Evolutionary conservation across 2,888 invertebrate genomes (phyloP), one percentile per base, ranked within the genome.

Genomic region (Clepsis dumicolana): DNA sequence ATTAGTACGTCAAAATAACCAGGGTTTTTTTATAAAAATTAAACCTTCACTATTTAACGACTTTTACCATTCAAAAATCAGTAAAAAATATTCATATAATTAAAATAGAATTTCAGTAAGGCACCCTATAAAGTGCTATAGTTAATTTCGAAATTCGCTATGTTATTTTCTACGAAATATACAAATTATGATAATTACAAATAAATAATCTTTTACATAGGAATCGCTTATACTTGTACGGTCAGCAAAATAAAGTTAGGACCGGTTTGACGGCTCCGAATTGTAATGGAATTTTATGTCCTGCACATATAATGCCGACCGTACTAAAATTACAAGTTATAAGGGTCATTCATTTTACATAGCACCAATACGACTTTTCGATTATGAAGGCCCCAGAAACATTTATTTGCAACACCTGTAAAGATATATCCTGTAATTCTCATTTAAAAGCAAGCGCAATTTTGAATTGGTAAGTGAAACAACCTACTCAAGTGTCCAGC

Each of bases 131-230:
- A 14, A 54, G 66, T 48, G 61, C 54, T 25, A 27, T 14, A 56
- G 54, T 41, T 48, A 29, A 54, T 64, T 29, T 68, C 25, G 41
- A 68, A 68, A 68, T 35, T 68, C 25, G 29, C 59, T 66, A 50
- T 38, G 25, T 82, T 81, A 77, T 80, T 81, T 76, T 73, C 80
- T 76, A 86, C 78, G 77, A 81, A 89, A 89, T 91, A 89, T 91
- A 93, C 89, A 90, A 87, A 88, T 88, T 59, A 52, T 18, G n/a
- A 87, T 90, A 89, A 84, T 86, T 90, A 91, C 85, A 91, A 93
- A 92, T 92, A 93, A 92, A 93, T 92, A 93, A 90, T 87, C 80
- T 84, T 88, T 88, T 86, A 86, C 77, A 81, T 88, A 91, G 90
- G 90, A 90, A 89, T 88, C 83, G 80, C 64, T 76, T 79, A 65